Conservation (phyloP, 2,797 vertebrate species). For the Pangasius krempfi region DNA sequence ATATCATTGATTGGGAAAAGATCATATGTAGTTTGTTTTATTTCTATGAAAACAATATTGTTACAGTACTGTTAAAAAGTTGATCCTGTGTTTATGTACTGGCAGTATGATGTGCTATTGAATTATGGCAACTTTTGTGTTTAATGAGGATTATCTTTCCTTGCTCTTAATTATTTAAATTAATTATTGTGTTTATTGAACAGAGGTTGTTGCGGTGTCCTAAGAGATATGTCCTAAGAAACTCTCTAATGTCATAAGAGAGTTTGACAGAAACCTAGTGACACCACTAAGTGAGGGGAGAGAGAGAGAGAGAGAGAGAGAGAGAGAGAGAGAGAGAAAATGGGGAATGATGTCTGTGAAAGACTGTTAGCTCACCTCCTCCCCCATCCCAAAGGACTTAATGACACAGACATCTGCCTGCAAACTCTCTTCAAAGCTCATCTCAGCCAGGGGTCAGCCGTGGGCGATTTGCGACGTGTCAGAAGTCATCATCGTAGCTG, state of each 20-base stretch:
- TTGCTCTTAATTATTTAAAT: too few relatives aligned
- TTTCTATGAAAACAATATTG: not conserved
- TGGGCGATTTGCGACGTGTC: constrained; percentile 50
- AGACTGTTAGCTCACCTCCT: constrained; percentile 10
- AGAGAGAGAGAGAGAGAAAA: constrained; percentile 17
- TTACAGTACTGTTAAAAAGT: not conserved
- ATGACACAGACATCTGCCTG: constrained; percentile 49
- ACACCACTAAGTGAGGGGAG: not conserved
- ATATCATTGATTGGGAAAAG: not conserved
- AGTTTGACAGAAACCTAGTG: not conserved
- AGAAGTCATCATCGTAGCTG: constrained; percentile 44
- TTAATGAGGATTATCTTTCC: not conserved
- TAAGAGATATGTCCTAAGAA: too few relatives aligned
- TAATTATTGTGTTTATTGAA: not conserved
- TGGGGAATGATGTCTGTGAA: not conserved
- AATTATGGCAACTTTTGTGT: not conserved
- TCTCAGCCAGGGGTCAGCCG: constrained; percentile 43
- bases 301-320: constrained; percentile 14
- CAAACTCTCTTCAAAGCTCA: constrained; percentile 54
- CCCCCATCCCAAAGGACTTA: constrained; percentile 25
- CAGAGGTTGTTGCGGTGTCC: not conserved
- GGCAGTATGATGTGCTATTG: not conserved
- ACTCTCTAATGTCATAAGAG: not conserved
- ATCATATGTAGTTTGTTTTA: not conserved
- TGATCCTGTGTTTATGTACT: not conserved